Conservation (phyloP, 2,888 invertebrate species). For the Ditylenchus weischeri region DNA sequence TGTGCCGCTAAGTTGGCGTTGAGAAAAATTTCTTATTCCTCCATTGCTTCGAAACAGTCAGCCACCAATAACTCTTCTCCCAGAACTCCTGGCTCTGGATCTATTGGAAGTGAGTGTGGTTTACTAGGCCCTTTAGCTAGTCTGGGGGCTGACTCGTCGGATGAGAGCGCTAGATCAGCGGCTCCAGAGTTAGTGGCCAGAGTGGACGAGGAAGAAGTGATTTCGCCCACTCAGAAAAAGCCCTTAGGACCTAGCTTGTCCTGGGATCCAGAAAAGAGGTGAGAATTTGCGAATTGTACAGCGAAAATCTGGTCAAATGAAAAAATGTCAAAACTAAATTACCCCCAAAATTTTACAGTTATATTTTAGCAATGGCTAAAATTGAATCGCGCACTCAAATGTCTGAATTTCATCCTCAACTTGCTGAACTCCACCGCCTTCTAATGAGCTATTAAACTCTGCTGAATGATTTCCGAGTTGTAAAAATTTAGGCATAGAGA, state of each 20-base stretch:
- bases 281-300: conserved; percentile 5
- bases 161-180: conserved; percentile 4
- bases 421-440: no score
- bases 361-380: no score
- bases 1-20: conserved; percentile 37
- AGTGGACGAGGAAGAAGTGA: not conserved
- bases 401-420: no score
- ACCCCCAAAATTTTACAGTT: no score
- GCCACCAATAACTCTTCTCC: conserved; percentile 18
- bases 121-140: not conserved
- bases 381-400: no score
- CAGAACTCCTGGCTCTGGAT: conserved; percentile 13
- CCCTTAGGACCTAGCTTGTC: conserved; percentile 51
- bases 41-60: conserved; percentile 10
- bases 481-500: no score
- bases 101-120: not conserved
- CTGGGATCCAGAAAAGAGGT: conserved; percentile 53
- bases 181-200: not conserved
- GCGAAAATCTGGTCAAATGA: not conserved
- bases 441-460: no score
- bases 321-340: no score
- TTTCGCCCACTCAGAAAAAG: conserved; percentile 35
- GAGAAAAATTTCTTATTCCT: conserved; percentile 32
- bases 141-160: not conserved
- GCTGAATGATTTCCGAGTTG: no score